Evolutionary conservation across 2,113 vertebrate species (phyloP).

Genomic region (Calypte anna): DNA sequence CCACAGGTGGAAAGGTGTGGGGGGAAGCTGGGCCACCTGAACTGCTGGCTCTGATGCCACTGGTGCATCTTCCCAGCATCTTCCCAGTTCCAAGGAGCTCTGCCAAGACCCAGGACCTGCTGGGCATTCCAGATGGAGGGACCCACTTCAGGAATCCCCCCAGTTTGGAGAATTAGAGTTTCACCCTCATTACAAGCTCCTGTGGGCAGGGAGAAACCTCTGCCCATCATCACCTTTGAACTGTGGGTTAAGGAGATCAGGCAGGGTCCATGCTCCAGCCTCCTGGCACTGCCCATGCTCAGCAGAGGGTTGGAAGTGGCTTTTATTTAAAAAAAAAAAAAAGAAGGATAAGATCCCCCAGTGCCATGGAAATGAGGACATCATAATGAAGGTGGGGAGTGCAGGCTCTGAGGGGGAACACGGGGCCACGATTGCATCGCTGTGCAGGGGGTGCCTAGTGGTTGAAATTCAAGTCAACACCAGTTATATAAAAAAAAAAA

Average conservation of each 20-base stretch:
- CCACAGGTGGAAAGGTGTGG: accelerated
- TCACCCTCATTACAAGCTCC: not conserved
- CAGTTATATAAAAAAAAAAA: not conserved
- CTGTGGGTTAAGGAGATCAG: too few relatives aligned
- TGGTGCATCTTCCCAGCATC: not conserved
- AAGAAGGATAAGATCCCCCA: slow-evolving; percentile 51
- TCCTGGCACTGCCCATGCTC: not conserved
- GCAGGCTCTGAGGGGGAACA: accelerated
- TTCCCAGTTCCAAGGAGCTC: not conserved
- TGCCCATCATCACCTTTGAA: not conserved
- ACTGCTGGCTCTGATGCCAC: not conserved
- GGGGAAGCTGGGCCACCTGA: not conserved
- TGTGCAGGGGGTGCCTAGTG: slow-evolving; percentile 9
- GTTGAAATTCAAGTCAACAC: slow-evolving; percentile 68
- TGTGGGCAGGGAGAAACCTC: too few relatives aligned
- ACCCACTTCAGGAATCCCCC: not conserved
- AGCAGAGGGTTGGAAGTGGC: not conserved
- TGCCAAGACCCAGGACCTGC: not conserved
- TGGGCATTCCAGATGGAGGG: not conserved
- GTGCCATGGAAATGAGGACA: slow-evolving; percentile 58
- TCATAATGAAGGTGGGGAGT: slow-evolving; percentile 44
- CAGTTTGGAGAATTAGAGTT: not conserved
- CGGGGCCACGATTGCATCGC: slow-evolving; percentile 2
- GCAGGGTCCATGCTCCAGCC: not conserved
- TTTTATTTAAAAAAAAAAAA: not conserved